Percentiles rank a stretch among this genome's conserved stretches.
These are phyloP conservation scores for Colossoma macropomum DNA, from an alignment of 2,113 vertebrate species.

Conservation along the genomic window DNA sequence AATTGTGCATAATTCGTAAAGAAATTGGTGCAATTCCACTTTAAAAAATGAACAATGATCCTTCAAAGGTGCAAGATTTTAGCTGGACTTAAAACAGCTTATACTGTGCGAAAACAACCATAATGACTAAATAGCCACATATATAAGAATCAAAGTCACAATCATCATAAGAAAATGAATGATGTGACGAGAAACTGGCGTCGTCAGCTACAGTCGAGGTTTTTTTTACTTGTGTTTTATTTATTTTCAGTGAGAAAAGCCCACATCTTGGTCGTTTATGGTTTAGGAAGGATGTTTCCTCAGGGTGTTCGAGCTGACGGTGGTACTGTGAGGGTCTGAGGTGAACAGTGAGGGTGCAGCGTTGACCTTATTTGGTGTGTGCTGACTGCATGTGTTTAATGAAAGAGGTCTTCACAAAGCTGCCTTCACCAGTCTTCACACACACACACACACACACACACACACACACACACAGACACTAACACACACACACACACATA, in stretches of 20 bases:
- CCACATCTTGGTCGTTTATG: background rate
- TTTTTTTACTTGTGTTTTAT: too few species aligned
- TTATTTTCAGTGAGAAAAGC: background rate
- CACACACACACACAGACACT: background rate
- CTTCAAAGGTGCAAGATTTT: too few species aligned
- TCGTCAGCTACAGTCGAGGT: too few species aligned
- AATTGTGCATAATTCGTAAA: too few species aligned
- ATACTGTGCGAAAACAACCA: too few species aligned
- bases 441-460: slow-evolving; percentile 21
- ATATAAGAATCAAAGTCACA: too few species aligned
- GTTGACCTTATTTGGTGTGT: slow-evolving; percentile 75
- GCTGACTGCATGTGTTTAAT: slow-evolving; percentile 68
- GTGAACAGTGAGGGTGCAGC: slow-evolving; percentile 49
- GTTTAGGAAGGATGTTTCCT: slow-evolving; percentile 39
- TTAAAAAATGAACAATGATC: too few species aligned
- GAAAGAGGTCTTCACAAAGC: slow-evolving; percentile 64
- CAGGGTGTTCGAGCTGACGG: slow-evolving; percentile 42
- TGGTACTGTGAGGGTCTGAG: slow-evolving; percentile 29
- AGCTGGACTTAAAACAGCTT: too few species aligned
- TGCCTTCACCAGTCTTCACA: slow-evolving; percentile 47
- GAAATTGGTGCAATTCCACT: too few species aligned
- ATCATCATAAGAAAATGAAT: too few species aligned
- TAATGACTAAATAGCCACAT: too few species aligned
- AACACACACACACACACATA: background rate
- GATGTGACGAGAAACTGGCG: too few species aligned